A percentile compares a stretch with the other conserved stretches of the same genome.
Conservation (phyloP, 2,888 invertebrate species). For the Orthonevra nobilis region DNA sequence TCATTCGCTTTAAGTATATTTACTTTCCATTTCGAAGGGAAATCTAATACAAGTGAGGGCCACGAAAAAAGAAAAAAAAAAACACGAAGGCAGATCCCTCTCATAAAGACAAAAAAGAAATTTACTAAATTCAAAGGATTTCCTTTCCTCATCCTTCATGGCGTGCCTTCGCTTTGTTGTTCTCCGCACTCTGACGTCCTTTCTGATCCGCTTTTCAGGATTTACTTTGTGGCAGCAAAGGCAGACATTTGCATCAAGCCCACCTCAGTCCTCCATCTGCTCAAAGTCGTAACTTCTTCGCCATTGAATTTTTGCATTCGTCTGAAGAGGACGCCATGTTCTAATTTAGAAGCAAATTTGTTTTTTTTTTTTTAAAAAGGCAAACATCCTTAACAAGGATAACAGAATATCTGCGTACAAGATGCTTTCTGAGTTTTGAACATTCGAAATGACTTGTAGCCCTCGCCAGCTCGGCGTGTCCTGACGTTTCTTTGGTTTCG, state of each 20-base stretch:
- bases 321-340: too few species aligned
- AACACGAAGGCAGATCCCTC: neutral
- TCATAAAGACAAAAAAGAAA: constrained; percentile 1
- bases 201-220: constrained; percentile 22
- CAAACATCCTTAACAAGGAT: constrained; percentile 12
- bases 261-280: neutral
- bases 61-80: neutral
- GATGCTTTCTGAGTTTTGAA: neutral
- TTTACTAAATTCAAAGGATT: constrained; percentile 40
- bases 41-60: neutral
- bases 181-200: constrained; percentile 25
- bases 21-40: constrained; percentile 10
- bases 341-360: constrained; percentile 18
- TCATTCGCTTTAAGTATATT: neutral
- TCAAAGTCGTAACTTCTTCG: neutral
- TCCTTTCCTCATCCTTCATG: constrained; percentile 8
- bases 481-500: neutral
- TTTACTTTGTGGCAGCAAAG: constrained; percentile 9
- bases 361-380: constrained; percentile 3
- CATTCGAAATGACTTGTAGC: too few species aligned
- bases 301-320: constrained; percentile 3
- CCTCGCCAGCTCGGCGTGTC: too few species aligned
- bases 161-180: too few species aligned
- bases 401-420: constrained; percentile 10
- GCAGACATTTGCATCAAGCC: constrained; percentile 18